Conservation (phyloP, 2,113 vertebrate genomes). For the Petromus typicus region DNA sequence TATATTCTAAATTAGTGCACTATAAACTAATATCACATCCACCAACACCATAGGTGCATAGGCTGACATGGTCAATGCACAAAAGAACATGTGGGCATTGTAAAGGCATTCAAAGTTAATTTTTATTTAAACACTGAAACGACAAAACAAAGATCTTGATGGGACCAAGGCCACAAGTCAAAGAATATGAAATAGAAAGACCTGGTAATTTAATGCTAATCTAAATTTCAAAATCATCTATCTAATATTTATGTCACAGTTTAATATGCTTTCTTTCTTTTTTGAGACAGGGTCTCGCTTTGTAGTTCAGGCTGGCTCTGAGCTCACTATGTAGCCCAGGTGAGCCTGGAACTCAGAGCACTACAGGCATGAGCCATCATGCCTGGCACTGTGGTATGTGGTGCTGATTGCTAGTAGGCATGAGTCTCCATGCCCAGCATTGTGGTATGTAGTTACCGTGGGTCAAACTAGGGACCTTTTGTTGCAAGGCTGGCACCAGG, state of each 20-base stretch:
- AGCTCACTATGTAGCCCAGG: no score
- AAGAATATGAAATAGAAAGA: slow-evolving; percentile 54
- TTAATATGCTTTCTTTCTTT: no score
- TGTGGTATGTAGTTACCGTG: no score
- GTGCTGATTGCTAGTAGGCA: no score
- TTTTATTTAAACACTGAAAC: slow-evolving; percentile 38
- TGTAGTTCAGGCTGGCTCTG: no score
- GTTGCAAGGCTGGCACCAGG: no score
- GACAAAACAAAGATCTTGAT: not conserved
- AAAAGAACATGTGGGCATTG: not conserved
- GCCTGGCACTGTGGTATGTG: no score
- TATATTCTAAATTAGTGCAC: slow-evolving; percentile 5
- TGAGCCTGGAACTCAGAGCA: no score
- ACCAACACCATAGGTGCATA: not conserved
- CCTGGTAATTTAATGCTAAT: not conserved
- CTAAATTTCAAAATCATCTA: slow-evolving; percentile 10
- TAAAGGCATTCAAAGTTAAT: not conserved
- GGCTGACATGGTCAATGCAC: not conserved
- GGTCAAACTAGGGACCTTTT: no score
- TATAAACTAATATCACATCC: not conserved
- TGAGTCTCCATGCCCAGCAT: no score
- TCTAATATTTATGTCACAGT: not conserved
- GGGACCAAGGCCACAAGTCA: not conserved
- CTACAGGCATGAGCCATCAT: no score
- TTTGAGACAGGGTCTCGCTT: no score